Conservation (phyloP, 2,888 invertebrate genomes). For the Trichopoda pennipes region DNA sequence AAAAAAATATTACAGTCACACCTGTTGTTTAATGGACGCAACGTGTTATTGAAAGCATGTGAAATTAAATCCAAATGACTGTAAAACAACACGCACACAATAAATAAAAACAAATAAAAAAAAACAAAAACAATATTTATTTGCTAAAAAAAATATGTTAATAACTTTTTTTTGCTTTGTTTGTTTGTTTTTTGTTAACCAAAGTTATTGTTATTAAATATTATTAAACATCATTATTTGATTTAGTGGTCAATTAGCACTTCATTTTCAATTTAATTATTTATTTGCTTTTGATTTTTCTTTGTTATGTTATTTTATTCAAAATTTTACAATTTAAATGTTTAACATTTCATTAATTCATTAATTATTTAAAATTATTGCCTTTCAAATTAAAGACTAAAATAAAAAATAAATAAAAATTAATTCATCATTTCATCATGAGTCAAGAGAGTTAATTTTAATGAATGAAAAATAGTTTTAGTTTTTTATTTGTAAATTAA, state of each 20-base stretch:
- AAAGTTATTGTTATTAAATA: slow-evolving; percentile 20
- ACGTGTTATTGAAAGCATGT: not conserved
- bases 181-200: not conserved
- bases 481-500: slow-evolving; percentile 28
- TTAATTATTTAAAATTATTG: slow-evolving; percentile 17
- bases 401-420: slow-evolving; percentile 33
- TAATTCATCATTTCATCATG: slow-evolving; percentile 27
- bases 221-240: slow-evolving; percentile 43
- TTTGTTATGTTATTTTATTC: not conserved
- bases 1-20: not conserved
- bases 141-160: not conserved
- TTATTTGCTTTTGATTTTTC: slow-evolving; percentile 12
- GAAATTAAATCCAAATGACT: not conserved
- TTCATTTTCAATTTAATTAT: slow-evolving; percentile 19
- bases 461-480: slow-evolving; percentile 48
- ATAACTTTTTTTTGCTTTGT: slow-evolving; percentile 4
- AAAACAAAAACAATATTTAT: slow-evolving; percentile 3
- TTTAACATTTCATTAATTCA: slow-evolving; percentile 41
- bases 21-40: not conserved
- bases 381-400: not conserved
- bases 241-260: slow-evolving; percentile 49
- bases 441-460: slow-evolving; percentile 34
- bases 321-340: slow-evolving; percentile 34
- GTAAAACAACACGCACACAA: not conserved
- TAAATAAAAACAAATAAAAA: slow-evolving; percentile 4